Conservation (phyloP, 2,888 invertebrate species). For the Archips xylosteana region DNA sequence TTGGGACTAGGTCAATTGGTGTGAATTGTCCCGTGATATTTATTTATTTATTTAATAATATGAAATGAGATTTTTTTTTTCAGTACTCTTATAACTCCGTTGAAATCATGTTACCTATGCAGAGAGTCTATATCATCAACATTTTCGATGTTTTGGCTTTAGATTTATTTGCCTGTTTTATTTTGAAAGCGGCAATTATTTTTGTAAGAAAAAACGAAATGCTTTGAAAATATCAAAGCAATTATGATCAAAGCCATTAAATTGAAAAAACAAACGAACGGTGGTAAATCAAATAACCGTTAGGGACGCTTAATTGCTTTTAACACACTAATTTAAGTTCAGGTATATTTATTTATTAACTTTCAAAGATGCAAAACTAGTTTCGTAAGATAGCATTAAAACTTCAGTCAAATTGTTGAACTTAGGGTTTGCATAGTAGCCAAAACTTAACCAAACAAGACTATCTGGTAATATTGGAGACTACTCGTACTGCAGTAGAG, state of each 20-base stretch:
- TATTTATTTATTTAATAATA: no score
- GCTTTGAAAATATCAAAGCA: conserved; percentile 33
- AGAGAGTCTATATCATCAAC: background rate
- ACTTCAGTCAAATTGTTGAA: conserved; percentile 11
- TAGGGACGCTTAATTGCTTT: conserved; percentile 62
- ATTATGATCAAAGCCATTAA: conserved; percentile 45
- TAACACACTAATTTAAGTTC: background rate
- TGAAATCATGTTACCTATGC: background rate
- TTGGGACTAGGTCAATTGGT: no score
- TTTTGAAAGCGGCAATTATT: background rate
- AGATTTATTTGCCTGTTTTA: background rate
- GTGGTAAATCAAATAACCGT: conserved; percentile 64
- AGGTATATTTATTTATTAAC: background rate
- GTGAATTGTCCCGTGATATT: no score
- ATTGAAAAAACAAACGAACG: conserved; percentile 47
- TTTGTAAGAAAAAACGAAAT: background rate
- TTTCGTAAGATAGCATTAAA: conserved; percentile 18
- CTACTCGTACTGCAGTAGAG: conserved; percentile 23
- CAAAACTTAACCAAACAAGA: conserved; percentile 57
- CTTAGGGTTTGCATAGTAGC: conserved; percentile 43
- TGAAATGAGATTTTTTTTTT: no score
- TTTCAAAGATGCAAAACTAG: background rate
- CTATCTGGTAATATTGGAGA: conserved; percentile 51
- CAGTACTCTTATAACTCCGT: no score
- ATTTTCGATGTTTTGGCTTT: background rate